A percentile compares a stretch with the other conserved stretches of the same genome.
phyloP scores from a whole-genome alignment of 2,113 vertebrate species.

The Lipotes vexillifer region DNA sequence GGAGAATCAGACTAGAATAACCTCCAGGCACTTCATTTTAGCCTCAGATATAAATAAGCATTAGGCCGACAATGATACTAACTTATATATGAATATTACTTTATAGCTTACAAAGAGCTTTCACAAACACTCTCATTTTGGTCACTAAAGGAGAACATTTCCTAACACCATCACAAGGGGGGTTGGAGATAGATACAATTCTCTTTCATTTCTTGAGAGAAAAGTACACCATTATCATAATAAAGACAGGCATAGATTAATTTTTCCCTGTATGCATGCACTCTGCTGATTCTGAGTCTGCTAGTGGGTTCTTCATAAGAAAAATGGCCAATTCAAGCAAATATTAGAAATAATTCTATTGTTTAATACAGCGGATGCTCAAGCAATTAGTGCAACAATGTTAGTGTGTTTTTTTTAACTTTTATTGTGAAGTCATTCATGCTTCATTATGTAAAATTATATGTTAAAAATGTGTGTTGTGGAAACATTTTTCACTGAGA shows the following conservation, averaged over 20 bases:
- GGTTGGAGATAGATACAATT: not conserved
- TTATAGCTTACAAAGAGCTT: constrained; percentile 5
- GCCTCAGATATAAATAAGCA: constrained; percentile 34
- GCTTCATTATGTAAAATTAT: constrained; percentile 48
- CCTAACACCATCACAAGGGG: not conserved
- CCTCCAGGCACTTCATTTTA: not conserved
- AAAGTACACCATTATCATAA: constrained; percentile 33
- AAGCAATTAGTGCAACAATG: constrained; percentile 25
- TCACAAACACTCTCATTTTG: not conserved
- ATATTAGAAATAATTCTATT: constrained; percentile 39
- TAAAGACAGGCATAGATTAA: constrained; percentile 27
- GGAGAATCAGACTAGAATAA: not conserved
- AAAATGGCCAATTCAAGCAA: constrained; percentile 18
- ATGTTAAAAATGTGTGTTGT: constrained; percentile 17
- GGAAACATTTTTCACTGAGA: constrained; percentile 48
- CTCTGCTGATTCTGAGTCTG: not conserved
- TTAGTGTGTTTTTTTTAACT: not conserved
- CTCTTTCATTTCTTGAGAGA: constrained; percentile 34
- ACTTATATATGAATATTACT: not conserved
- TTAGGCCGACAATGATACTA: not conserved
- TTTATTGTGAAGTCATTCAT: constrained; percentile 18
- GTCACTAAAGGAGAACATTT: constrained; percentile 11
- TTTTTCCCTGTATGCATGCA: not conserved
- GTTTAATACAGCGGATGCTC: not conserved
- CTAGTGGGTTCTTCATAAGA: constrained; percentile 36